Conservation (phyloP, 2,797 vertebrate species). For the Naso thynnoides region DNA sequence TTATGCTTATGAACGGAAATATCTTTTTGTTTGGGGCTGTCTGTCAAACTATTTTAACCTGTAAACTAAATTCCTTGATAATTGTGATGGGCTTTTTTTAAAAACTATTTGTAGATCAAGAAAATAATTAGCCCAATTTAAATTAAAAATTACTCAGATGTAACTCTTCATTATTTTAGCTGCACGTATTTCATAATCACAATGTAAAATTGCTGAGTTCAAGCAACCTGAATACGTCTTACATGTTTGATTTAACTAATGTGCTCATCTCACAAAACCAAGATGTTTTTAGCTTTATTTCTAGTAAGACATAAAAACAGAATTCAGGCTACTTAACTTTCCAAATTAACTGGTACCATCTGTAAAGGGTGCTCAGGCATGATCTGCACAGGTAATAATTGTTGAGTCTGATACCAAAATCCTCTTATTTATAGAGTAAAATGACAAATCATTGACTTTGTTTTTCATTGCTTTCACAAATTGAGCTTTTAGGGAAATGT, state of each 20-base stretch:
- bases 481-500: constrained; percentile 40
- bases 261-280: constrained; percentile 6
- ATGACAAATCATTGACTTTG: constrained; percentile 26
- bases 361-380: constrained; percentile 43
- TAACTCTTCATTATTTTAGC: neutral
- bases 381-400: constrained; percentile 27
- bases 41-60: neutral
- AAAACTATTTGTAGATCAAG: neutral
- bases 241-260: constrained; percentile 14
- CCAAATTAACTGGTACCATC: constrained; percentile 30
- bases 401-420: constrained; percentile 16
- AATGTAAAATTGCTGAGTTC: neutral
- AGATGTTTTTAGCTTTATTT: neutral
- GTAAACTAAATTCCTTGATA: neutral
- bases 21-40: neutral
- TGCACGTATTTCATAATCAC: neutral
- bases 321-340: constrained; percentile 34
- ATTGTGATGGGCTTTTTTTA: neutral
- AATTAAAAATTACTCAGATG: neutral
- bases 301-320: constrained; percentile 4
- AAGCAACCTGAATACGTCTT: neutral
- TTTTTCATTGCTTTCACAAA: constrained; percentile 24
- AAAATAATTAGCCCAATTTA: neutral
- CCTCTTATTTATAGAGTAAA: constrained; percentile 18
- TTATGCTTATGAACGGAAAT: neutral